Evolutionary conservation across 1,140 invertebrate genomes (phyloP).

Genomic region (Panulirus ornatus): DNA sequence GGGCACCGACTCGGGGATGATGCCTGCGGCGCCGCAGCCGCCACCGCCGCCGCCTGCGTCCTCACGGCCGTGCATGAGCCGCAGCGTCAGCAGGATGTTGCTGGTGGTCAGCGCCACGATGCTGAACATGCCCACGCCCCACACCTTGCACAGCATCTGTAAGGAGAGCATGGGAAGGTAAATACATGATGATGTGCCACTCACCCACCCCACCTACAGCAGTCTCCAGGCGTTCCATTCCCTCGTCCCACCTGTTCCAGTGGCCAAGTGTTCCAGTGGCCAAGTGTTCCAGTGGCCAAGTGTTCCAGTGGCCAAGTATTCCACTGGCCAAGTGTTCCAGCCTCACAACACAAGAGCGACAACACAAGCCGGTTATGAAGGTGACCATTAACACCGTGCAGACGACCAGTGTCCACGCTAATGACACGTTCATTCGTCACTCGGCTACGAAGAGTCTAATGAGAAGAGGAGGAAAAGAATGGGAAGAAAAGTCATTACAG

Average conservation of each 20-base stretch:
- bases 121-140: constrained; percentile 70
- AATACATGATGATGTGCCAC: no score
- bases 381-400: neutral
- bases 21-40: neutral
- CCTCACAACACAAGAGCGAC: neutral
- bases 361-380: neutral
- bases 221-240: neutral
- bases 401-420: neutral
- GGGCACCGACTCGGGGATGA: neutral
- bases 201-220: neutral
- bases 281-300: neutral
- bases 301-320: neutral
- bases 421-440: neutral
- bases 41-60: constrained; percentile 16
- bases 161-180: neutral
- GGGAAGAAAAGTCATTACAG: neutral
- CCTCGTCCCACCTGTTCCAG: no score
- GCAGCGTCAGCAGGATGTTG: constrained; percentile 70
- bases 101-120: constrained; percentile 68
- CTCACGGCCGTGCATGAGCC: constrained; percentile 63
- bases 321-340: neutral
- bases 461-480: neutral
- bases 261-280: neutral
- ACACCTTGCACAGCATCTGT: constrained; percentile 73
- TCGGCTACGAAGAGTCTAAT: neutral